phyloP scores from a whole-genome alignment of 2,113 vertebrate species.

The Aegypius monachus region DNA sequence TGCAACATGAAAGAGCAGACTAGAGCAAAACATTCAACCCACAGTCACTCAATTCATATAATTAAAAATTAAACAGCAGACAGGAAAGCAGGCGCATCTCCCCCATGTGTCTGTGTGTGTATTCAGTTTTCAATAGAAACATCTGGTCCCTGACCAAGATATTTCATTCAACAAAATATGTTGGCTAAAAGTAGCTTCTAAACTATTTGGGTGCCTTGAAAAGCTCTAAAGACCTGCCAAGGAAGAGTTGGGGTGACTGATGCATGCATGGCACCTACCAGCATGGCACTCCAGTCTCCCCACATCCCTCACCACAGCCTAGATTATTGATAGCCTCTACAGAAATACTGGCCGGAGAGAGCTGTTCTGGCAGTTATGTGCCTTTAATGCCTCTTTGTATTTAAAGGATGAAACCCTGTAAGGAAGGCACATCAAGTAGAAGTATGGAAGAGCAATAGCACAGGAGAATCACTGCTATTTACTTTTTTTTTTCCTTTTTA shows the following conservation, averaged over 20 bases:
- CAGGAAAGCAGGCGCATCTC: neutral
- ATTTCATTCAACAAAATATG: neutral
- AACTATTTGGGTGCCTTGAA: neutral
- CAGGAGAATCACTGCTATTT: slow-evolving; percentile 43
- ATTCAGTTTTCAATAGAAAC: slow-evolving; percentile 9
- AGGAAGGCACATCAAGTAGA: neutral
- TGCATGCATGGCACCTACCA: neutral
- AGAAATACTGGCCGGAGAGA: neutral
- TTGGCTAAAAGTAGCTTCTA: neutral
- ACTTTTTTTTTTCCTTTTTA: neutral
- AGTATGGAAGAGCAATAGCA: neutral
- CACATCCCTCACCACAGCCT: neutral
- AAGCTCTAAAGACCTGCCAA: neutral
- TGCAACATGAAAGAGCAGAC: neutral
- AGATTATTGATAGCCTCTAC: neutral
- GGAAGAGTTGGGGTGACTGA: neutral
- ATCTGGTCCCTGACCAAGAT: slow-evolving; percentile 4
- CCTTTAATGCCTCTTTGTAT: neutral
- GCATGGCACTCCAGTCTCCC: neutral
- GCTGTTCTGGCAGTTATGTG: neutral
- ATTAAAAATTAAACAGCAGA: slow-evolving; percentile 38
- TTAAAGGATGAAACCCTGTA: neutral
- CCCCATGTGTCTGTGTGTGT: neutral
- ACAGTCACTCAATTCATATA: neutral
- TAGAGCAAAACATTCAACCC: neutral